These are phyloP conservation scores for Dicerorhinus sumatrensis DNA, from an alignment of 2,113 vertebrate species.

Conservation along the genomic window DNA sequence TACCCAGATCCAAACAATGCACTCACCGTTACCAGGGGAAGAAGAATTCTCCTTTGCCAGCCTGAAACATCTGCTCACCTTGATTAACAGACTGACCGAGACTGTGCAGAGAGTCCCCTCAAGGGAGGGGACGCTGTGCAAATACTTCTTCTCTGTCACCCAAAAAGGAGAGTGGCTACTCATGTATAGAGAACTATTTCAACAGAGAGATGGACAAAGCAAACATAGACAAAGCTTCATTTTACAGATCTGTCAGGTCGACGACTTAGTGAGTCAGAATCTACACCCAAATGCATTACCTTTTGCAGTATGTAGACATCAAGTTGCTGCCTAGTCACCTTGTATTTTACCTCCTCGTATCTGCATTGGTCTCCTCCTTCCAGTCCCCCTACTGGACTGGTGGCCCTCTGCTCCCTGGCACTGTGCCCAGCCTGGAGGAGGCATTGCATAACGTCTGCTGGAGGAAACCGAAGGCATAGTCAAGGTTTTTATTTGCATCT, in stretches of 20 bases:
- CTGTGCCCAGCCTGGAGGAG: rapidly evolving
- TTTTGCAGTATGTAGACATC: neutral
- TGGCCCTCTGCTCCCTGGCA: neutral
- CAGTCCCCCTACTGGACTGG: too few species aligned
- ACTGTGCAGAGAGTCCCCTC: neutral
- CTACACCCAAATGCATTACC: neutral
- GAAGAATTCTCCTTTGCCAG: neutral
- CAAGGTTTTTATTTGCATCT: neutral
- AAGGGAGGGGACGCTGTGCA: neutral
- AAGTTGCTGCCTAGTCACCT: neutral
- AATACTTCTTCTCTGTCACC: neutral
- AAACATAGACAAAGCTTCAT: neutral
- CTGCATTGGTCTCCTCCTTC: neutral
- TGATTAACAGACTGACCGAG: too few species aligned
- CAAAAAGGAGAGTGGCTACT: neutral
- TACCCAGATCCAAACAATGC: neutral
- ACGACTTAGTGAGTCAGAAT: neutral
- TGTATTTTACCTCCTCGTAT: neutral
- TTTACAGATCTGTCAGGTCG: neutral
- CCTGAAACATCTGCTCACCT: neutral
- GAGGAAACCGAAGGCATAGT: neutral
- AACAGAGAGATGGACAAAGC: neutral
- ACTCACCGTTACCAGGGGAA: neutral
- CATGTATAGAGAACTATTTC: neutral
- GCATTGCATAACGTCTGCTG: neutral